phyloP scores from a whole-genome alignment of 2,113 vertebrate genomes.

The Stegastes partitus region DNA sequence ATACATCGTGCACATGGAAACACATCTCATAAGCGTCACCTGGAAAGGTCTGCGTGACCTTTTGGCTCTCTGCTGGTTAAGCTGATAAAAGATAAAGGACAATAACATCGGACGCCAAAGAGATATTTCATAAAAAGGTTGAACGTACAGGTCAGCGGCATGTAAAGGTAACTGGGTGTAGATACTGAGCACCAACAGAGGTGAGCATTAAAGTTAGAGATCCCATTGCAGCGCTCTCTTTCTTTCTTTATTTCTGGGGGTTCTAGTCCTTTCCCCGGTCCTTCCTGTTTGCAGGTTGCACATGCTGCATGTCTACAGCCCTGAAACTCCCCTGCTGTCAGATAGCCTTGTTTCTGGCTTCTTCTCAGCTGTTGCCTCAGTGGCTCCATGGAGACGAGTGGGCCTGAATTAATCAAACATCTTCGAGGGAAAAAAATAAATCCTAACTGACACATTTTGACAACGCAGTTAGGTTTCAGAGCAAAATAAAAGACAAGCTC shows the following conservation, averaged over 20 bases:
- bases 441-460: background rate
- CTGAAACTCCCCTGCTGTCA: slow-evolving; percentile 18
- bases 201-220: background rate
- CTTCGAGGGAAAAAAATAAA: slow-evolving; percentile 3
- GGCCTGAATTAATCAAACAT: background rate
- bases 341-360: background rate
- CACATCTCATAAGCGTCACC: background rate
- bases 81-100: slow-evolving; percentile 47
- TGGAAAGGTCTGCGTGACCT: slow-evolving; percentile 46
- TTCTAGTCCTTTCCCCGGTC: background rate
- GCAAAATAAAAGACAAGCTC: slow-evolving; percentile 5
- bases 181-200: background rate
- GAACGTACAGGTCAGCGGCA: background rate
- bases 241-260: background rate
- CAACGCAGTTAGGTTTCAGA: background rate
- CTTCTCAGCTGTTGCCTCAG: slow-evolving; percentile 1
- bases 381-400: slow-evolving; percentile 3
- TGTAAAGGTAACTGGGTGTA: background rate
- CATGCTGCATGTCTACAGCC: background rate
- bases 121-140: background rate
- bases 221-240: too few species aligned
- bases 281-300: background rate
- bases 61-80: slow-evolving; percentile 59
- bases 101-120: slow-evolving; percentile 19
- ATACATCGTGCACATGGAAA: slow-evolving; percentile 21